Conservation (phyloP, 1,140 invertebrate genomes). For the Aleiodes sp. region DNA sequence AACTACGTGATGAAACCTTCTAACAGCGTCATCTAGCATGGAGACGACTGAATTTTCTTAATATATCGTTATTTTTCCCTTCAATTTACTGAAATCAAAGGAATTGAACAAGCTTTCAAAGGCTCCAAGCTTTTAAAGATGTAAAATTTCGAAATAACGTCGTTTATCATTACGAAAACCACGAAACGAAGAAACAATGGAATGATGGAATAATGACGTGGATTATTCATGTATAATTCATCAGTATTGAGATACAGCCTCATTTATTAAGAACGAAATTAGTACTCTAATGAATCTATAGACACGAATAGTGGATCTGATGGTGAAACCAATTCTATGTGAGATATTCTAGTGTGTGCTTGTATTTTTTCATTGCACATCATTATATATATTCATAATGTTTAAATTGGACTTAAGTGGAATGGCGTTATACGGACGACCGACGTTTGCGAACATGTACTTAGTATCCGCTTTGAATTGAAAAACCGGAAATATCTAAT, state of each 20-base stretch:
- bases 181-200: too few relatives aligned
- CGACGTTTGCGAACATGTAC: conserved; percentile 3
- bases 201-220: too few relatives aligned
- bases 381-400: conserved; percentile 27
- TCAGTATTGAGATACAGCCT: neutral
- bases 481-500: conserved; percentile 20
- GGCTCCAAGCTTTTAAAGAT: too few relatives aligned
- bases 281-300: neutral
- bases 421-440: conserved; percentile 33
- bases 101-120: too few relatives aligned
- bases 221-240: too few relatives aligned
- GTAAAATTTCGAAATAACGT: too few relatives aligned
- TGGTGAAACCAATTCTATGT: neutral
- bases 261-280: neutral
- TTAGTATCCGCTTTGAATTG: conserved; percentile 18
- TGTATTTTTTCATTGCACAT: conserved; percentile 34
- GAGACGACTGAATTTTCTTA: too few relatives aligned
- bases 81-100: too few relatives aligned
- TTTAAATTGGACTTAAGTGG: conserved; percentile 34
- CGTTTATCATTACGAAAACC: too few relatives aligned
- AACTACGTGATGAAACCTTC: too few relatives aligned
- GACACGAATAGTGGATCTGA: neutral
- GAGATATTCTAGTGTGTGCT: conserved; percentile 34
- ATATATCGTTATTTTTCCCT: too few relatives aligned
- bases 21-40: too few relatives aligned